These are phyloP conservation scores for Zaprionus lineosus DNA, from an alignment of 2,888 invertebrate genomes.

Conservation along the genomic window DNA sequence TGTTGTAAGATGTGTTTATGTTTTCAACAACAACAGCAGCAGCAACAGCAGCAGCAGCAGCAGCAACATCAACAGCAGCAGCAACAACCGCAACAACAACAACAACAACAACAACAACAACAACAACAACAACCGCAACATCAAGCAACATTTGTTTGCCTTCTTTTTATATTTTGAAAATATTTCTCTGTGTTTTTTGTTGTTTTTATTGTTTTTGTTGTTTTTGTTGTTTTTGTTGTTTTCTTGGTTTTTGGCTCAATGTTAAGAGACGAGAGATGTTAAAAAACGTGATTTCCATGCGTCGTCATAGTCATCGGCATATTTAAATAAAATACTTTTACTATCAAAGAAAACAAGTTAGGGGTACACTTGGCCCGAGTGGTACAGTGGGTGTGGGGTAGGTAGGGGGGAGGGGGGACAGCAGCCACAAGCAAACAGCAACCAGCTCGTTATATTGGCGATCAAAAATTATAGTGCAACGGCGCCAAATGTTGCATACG, in stretches of 20 bases:
- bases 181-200: conserved; percentile 2
- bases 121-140: conserved; percentile 22
- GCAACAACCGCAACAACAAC: too few relatives aligned
- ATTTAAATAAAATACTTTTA: conserved; percentile 79
- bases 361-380: too few relatives aligned
- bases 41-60: conserved; percentile 30
- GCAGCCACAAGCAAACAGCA: conserved; percentile 19
- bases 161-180: conserved; percentile 36
- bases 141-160: conserved; percentile 54
- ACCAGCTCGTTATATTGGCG: conserved; percentile 68
- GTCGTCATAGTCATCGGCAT: conserved; percentile 61
- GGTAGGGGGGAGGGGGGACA: too few relatives aligned
- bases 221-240: conserved; percentile 7
- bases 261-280: conserved; percentile 68
- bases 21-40: conserved; percentile 57
- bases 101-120: conserved; percentile 22
- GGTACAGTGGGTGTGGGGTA: too few relatives aligned
- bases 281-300: conserved; percentile 79
- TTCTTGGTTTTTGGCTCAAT: conserved; percentile 60
- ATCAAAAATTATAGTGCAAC: conserved; percentile 74
- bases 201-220: conserved; percentile 25
- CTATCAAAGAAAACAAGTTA: conserved; percentile 78
- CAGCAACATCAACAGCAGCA: conserved; percentile 31
- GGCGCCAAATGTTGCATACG: conserved; percentile 60
- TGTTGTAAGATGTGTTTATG: conserved; percentile 75